Evolutionary conservation across 2,888 invertebrate species (phyloP).

Genomic region (Cosmopolites sordidus): DNA sequence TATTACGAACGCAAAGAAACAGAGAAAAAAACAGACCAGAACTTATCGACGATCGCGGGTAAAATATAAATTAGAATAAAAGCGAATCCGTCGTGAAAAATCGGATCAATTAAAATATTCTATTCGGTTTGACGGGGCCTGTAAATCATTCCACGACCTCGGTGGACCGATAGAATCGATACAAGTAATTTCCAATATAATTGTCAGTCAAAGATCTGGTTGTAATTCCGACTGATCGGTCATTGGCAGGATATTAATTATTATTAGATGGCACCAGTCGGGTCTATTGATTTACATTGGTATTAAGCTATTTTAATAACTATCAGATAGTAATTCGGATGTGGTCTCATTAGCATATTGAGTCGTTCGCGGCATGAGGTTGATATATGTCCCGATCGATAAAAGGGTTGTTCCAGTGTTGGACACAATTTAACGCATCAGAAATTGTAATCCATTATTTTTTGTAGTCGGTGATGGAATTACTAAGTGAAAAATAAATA

Average conservation of each 20-base stretch:
- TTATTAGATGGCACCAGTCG: conserved; percentile 21
- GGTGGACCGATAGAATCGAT: conserved; percentile 20
- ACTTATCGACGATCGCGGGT: too few relatives aligned
- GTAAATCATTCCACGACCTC: conserved; percentile 19
- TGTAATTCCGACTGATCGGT: conserved; percentile 22
- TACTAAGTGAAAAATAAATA: too few relatives aligned
- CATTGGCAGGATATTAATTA: conserved; percentile 26
- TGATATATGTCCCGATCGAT: background rate
- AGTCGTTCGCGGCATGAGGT: conserved; percentile 1
- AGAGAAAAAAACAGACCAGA: too few relatives aligned
- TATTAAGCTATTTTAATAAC: conserved; percentile 25
- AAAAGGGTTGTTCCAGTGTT: too few relatives aligned
- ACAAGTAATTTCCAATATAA: conserved; percentile 20
- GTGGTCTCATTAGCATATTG: conserved; percentile 19
- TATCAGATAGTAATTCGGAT: conserved; percentile 20
- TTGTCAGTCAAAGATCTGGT: conserved; percentile 24
- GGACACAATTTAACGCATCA: too few relatives aligned
- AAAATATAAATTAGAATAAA: too few relatives aligned
- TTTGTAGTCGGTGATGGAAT: too few relatives aligned
- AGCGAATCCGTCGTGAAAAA: conserved; percentile 8
- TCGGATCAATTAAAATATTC: conserved; percentile 19
- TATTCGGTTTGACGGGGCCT: conserved; percentile 15
- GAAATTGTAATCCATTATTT: too few relatives aligned
- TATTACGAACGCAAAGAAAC: too few relatives aligned
- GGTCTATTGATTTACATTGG: conserved; percentile 24